Conservation (phyloP, 2,797 vertebrate genomes). For the Mallotus villosus region DNA sequence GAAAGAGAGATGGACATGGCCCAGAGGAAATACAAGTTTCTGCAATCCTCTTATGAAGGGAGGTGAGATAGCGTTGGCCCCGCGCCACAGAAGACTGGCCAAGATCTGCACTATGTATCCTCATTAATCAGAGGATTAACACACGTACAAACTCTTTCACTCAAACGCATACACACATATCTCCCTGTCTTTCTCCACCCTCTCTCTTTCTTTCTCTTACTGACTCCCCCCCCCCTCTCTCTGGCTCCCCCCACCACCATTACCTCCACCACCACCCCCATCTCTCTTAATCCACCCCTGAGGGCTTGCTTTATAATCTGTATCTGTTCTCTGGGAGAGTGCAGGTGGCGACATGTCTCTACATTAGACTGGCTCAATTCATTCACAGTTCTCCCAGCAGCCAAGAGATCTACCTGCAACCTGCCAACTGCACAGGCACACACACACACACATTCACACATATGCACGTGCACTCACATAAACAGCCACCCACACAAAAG, state of each 20-base stretch:
- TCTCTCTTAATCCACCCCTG: constrained; percentile 53
- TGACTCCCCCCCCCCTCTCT: constrained; percentile 46
- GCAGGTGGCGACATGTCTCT: constrained; percentile 71
- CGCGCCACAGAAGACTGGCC: constrained; percentile 56
- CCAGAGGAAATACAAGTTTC: constrained; percentile 20
- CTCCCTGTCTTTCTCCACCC: neutral
- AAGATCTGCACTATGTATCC: constrained; percentile 60
- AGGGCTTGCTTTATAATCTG: constrained; percentile 60
- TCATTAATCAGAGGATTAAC: constrained; percentile 65
- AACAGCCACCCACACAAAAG: constrained; percentile 4
- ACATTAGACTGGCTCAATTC: constrained; percentile 44
- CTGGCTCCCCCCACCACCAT: neutral
- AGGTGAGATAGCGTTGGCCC: constrained; percentile 51
- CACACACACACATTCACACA: constrained; percentile 3
- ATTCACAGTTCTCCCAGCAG: neutral
- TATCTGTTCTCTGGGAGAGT: constrained; percentile 45
- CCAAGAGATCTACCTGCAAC: constrained; percentile 50
- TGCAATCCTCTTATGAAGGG: constrained; percentile 62
- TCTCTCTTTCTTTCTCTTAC: neutral
- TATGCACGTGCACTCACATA: neutral
- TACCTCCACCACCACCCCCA: neutral
- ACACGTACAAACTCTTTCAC: constrained; percentile 3
- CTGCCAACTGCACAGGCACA: constrained; percentile 35
- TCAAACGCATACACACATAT: neutral
- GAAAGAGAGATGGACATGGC: constrained; percentile 1